Evolutionary conservation across 1,140 invertebrate species (phyloP).

Genomic region (Drosophila micromelanica): DNA sequence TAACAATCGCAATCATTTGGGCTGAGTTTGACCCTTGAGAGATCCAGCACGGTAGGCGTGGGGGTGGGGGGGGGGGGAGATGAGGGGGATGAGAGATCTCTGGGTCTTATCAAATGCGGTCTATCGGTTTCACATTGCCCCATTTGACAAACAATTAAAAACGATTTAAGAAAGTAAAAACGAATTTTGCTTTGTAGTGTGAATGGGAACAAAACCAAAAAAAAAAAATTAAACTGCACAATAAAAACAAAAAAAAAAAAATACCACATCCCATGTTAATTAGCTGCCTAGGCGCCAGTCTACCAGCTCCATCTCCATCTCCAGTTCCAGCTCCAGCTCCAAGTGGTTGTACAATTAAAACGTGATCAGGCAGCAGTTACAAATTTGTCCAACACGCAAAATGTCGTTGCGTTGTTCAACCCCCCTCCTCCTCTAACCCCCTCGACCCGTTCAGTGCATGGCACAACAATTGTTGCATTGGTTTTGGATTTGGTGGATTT

Average conservation of each 20-base stretch:
- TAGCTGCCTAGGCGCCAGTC: constrained; percentile 77
- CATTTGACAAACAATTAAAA: constrained; percentile 82
- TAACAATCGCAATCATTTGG: constrained; percentile 70
- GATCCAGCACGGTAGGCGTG: constrained; percentile 9
- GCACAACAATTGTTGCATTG: constrained; percentile 64
- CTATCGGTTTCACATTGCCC: constrained; percentile 80
- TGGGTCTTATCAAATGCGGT: constrained; percentile 71
- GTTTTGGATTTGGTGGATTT: constrained; percentile 57
- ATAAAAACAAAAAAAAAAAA: constrained; percentile 12
- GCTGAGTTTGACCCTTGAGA: constrained; percentile 62
- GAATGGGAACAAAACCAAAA: constrained; percentile 65
- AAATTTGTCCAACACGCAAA: constrained; percentile 83
- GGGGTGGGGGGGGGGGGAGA: background rate
- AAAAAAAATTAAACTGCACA: constrained; percentile 11
- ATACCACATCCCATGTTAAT: constrained; percentile 67
- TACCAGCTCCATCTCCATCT: constrained; percentile 36
- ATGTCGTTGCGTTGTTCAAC: constrained; percentile 67
- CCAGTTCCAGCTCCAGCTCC: constrained; percentile 44
- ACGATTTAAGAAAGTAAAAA: constrained; percentile 82
- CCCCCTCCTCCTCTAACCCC: constrained; percentile 1
- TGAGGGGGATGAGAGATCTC: background rate
- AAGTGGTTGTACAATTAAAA: constrained; percentile 80
- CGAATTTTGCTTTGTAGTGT: constrained; percentile 65
- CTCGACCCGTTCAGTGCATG: background rate
- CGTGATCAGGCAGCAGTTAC: constrained; percentile 80